Base-by-base conservation (phyloP, 2,113 vertebrate genomes). In the Zingel zingel region DNA sequence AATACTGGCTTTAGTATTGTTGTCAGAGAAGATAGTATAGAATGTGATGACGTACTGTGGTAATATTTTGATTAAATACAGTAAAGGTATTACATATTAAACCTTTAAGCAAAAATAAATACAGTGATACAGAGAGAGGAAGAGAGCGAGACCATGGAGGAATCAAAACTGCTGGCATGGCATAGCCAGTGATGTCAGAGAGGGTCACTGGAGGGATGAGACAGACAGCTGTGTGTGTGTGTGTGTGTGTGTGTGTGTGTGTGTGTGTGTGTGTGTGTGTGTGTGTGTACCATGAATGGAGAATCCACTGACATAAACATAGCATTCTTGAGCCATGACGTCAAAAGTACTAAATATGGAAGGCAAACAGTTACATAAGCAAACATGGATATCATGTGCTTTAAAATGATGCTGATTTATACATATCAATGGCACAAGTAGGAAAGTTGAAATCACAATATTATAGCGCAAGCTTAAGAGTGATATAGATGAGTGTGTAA, bases 111-210 rank as follows among this genome's bases (percentile, higher is more conserved):
- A 36, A 23, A 50, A 43, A 74, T 21, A 71, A 83, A 69, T 21
- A 43, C 53, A 43, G 53, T 10, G 58, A 48, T 33, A 73, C 59
- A 80, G 14, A 63, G 51, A 50, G 19, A 54, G 61, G 23, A 67
- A 30, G 50, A 61, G 25, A 73, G 36, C 4, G 56, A 53, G 54
- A 45, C 57, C 68, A 25, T 19, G 10, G 48, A 64, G 65, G 47
- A 77, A 81, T 57, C 15, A 54, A 75, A 87, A 84, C 3, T 86
- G 85, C 81, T 80, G 78, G 39, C 56, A 81, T 59, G 23, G 85
- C 71, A 72, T 8, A 57, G 61, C 9, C 51, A 10, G 47, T 58
- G 77, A 81, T 62, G 77, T 64, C 79, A 54, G 36, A 78, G 36
- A 79, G 66, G 77, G 62, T 50, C 79, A 65, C 65, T 70, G 57